Evolutionary conservation across 2,888 invertebrate species (phyloP), one percentile per base, ranked within the genome.

Genomic region (Salpingus planirostris): DNA sequence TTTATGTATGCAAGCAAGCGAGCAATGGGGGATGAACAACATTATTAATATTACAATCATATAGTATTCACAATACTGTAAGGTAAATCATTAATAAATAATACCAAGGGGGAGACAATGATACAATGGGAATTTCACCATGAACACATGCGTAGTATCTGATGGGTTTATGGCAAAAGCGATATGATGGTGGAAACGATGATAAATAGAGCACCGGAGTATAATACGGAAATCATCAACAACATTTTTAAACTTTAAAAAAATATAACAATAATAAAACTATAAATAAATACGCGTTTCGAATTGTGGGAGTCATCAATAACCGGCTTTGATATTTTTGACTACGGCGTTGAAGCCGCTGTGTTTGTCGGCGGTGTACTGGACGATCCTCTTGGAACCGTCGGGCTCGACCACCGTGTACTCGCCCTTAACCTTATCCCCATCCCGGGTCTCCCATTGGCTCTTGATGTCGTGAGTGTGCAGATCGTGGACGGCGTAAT

Each of bases 381-480:
- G 50, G 12, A 64, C 64, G 27, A 60, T 57, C 14, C 64, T 53
- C 37, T 52, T 62, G 32, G 57, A 52, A 36, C 65, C 64, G 36
- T 64, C 64, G 3, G 64, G 60, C 47, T 65, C 64, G 2, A 62
- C 47, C 13, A 62, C 31, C 26, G 63, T 64, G 54, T 66, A 67
- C 48, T 64, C 60, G 3, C 66, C 66, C 38, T 64, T 60, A 32
- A 67, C 66, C 34, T 55, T 57, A 38, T 67, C 66, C 2, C 66
- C 66, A 33, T 67, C 64, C 27, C 66, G 49, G 12, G 64, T 62
- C 47, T 67, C 66, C 61, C 64, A 65, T 44, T 65, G 65, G 35
- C 57, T 62, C 47, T 67, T 67, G 36, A 66, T 61, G 44, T 67
- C 66, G 42, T 64, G 64, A n/a, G 64, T 65, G 47, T 66, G 64